Conservation (phyloP, 1,140 invertebrate genomes). For the Episyrphus balteatus region DNA sequence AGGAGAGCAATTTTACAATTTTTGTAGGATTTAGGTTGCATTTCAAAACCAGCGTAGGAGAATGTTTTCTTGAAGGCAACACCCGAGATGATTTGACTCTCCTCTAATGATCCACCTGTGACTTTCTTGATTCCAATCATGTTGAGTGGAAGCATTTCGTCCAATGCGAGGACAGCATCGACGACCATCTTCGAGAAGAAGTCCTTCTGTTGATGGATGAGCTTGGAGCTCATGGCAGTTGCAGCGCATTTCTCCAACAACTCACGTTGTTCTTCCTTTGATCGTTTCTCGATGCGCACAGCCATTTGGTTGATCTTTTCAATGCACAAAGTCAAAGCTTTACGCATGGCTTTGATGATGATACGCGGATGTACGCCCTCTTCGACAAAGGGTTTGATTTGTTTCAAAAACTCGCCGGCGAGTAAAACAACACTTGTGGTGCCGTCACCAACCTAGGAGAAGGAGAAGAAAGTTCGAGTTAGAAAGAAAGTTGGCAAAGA, state of each 20-base stretch:
- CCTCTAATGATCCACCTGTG: constrained; percentile 86
- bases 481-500: background rate
- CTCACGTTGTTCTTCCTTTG: constrained; percentile 46
- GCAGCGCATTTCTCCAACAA: constrained; percentile 89
- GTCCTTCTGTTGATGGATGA: constrained; percentile 89
- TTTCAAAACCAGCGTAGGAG: constrained; percentile 99
- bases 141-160: constrained; percentile 88
- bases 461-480: background rate
- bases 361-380: constrained; percentile 93
- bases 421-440: constrained; percentile 94
- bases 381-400: constrained; percentile 90
- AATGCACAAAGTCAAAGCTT: constrained; percentile 67
- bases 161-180: constrained; percentile 87
- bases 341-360: constrained; percentile 78
- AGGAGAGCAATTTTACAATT: constrained; percentile 93
- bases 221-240: constrained; percentile 93
- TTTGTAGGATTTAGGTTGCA: constrained; percentile 93
- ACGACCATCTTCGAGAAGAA: constrained; percentile 98
- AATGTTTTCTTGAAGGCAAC: constrained; percentile 99
- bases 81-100: constrained; percentile 83
- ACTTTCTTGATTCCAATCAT: constrained; percentile 99
- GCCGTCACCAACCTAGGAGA: constrained; percentile 84
- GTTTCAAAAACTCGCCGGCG: constrained; percentile 91
- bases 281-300: constrained; percentile 62
- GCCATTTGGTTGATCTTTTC: constrained; percentile 79